phyloP scores from a whole-genome alignment of 2,797 vertebrate genomes.

The Melanotaenia trifasciata region DNA sequence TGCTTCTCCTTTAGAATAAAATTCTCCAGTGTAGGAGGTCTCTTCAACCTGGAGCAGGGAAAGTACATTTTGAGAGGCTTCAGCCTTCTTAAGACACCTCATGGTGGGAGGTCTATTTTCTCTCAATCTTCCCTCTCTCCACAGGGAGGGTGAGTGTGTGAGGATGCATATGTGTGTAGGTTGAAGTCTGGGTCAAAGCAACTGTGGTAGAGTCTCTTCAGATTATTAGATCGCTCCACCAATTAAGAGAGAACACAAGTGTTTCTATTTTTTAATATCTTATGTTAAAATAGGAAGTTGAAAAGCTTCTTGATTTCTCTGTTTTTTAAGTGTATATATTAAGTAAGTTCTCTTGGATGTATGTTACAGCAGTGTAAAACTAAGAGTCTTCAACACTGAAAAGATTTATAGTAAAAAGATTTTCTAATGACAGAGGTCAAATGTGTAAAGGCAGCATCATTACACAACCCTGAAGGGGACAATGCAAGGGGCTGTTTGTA shows the following conservation, averaged over 20 bases:
- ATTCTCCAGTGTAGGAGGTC: slow-evolving; percentile 44
- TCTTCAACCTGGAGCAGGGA: slow-evolving; percentile 54
- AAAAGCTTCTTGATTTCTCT: background rate
- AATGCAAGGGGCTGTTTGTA: slow-evolving; percentile 9
- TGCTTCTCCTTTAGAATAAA: slow-evolving; percentile 34
- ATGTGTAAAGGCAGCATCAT: slow-evolving; percentile 25
- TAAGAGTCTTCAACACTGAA: slow-evolving; percentile 1
- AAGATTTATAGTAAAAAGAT: slow-evolving; percentile 9
- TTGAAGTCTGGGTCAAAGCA: slow-evolving; percentile 52
- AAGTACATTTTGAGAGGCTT: slow-evolving; percentile 61
- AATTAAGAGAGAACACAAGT: slow-evolving; percentile 36
- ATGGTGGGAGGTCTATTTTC: slow-evolving; percentile 68
- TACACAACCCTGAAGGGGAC: slow-evolving; percentile 26
- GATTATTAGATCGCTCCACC: slow-evolving; percentile 46
- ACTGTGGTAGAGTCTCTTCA: slow-evolving; percentile 51
- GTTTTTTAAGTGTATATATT: background rate
- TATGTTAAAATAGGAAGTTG: slow-evolving; percentile 22
- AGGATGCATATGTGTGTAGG: slow-evolving; percentile 29
- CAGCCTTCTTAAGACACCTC: slow-evolving; percentile 60
- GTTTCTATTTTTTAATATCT: slow-evolving; percentile 29
- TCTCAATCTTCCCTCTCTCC: slow-evolving; percentile 58
- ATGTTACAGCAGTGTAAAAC: slow-evolving; percentile 14
- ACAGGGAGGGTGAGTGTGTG: slow-evolving; percentile 25
- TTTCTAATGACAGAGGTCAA: slow-evolving; percentile 31
- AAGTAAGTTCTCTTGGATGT: background rate